Evolutionary conservation across 2,888 invertebrate species (phyloP), one percentile per base, ranked within the genome.

Genomic region (Sturmia bella): DNA sequence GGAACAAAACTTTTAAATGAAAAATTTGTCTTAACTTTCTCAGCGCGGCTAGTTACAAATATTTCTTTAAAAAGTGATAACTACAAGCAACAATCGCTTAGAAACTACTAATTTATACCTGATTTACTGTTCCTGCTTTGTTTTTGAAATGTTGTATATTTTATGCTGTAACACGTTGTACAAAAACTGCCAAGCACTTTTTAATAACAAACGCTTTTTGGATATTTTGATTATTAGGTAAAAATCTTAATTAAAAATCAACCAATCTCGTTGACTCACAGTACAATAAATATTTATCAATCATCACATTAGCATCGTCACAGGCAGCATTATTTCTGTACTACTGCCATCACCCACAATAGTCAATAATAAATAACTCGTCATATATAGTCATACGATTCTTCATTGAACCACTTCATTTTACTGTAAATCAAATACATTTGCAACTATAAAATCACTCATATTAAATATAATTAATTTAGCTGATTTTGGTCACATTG

Each of bases 401-500:
- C 24, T 37, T 32, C 61, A 27, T 13, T 6, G 17, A 32, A 13
- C 13, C 9, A 15, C 24, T 27, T 59, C 48, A 43, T 61, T 27
- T 72, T 41, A 54, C n/a, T 73, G 13, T 13, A 15, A 59, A 21
- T 59, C 32, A 64, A 24, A 48, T 56, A 41, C 54, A 80, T 63
- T 69, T 74, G 57, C 75, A 63, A 74, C 17, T 81, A 52, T 73
- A 57, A 37, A 54, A 15, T 12, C 48, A 66, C 57, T 72, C 66
- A 79, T 15, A 52, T 50, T 7, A 32, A 15, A 64, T 64, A 21
- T 59, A 72, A 61, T 54, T 66, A 59, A 83, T 84, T 83, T 85
- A 90, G 91, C 87, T 88, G 91, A 90, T 84, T 85, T 87, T 83
- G 86, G 86, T 68, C 85, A 84, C 78, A 84, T 85, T 80, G 84